Evolutionary conservation across 2,888 invertebrate species (phyloP).

Genomic region (Platycheirus rosarum): DNA sequence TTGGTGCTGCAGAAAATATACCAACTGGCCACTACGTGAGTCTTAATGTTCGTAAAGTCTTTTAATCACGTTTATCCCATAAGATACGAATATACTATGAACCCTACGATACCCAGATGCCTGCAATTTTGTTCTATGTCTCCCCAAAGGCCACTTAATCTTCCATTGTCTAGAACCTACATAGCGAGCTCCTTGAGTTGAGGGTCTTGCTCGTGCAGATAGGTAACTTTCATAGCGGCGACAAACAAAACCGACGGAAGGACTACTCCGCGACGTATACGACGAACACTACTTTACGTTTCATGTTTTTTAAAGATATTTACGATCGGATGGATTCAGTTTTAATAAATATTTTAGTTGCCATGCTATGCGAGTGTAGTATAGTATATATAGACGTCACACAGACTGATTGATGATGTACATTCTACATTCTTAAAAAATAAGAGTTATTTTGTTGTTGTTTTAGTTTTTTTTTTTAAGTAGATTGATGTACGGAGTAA

Average conservation of each 20-base stretch:
- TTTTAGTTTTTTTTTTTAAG: background rate
- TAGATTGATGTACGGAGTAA: conserved; percentile 36
- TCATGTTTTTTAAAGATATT: conserved; percentile 67
- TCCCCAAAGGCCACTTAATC: conserved; percentile 73
- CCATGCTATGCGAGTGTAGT: conserved; percentile 34
- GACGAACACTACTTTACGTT: conserved; percentile 35
- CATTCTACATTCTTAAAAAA: no score
- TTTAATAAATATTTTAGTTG: conserved; percentile 72
- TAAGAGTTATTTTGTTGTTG: conserved; percentile 52
- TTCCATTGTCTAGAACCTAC: conserved; percentile 67
- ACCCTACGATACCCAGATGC: conserved; percentile 67
- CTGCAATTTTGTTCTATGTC: conserved; percentile 67
- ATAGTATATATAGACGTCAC: conserved; percentile 67
- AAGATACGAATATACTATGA: conserved; percentile 56
- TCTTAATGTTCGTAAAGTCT: conserved; percentile 61
- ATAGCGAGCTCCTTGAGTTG: conserved; percentile 36
- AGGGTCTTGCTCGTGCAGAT: conserved; percentile 18
- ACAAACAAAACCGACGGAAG: no score
- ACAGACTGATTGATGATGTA: conserved; percentile 68
- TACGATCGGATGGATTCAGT: conserved; percentile 70
- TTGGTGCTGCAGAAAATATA: conserved; percentile 29
- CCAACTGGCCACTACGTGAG: conserved; percentile 63
- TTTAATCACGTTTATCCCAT: conserved; percentile 72
- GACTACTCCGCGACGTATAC: no score
- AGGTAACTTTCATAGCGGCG: conserved; percentile 54